Percentiles rank a stretch among this genome's conserved stretches.
These are phyloP conservation scores for Leptobrachium ailaonicum DNA, from an alignment of 2,113 vertebrate genomes.

Conservation along the genomic window DNA sequence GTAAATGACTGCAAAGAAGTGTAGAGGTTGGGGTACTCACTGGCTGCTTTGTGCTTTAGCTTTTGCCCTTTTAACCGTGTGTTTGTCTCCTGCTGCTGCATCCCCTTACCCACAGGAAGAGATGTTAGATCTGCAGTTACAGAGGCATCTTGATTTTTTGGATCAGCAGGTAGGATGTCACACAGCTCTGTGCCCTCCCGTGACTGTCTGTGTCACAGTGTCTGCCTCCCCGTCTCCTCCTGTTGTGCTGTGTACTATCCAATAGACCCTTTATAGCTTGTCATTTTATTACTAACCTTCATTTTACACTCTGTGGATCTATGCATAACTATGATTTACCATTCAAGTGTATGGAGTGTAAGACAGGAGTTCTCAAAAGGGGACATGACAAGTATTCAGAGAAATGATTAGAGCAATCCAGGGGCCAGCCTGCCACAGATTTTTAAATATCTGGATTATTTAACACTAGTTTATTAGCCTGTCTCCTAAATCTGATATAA, in stretches of 20 bases:
- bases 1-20: not conserved
- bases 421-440: no score
- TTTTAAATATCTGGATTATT: no score
- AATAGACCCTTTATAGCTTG: not conserved
- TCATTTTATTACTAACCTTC: no score
- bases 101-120: conserved; percentile 79
- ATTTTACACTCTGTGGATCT: no score
- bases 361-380: no score
- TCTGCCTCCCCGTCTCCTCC: conserved; percentile 37
- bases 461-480: no score
- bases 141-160: conserved; percentile 97
- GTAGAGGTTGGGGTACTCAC: not conserved
- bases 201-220: conserved; percentile 27
- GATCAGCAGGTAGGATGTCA: conserved; percentile 93
- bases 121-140: conserved; percentile 97
- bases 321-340: no score
- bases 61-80: conserved; percentile 58
- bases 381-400: no score
- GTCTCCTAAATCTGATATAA: no score
- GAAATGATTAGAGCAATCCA: no score
- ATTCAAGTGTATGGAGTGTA: no score
- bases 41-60: conserved; percentile 29
- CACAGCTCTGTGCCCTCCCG: conserved; percentile 52
- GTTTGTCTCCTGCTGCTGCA: conserved; percentile 38
- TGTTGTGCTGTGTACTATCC: not conserved